phyloP scores from a whole-genome alignment of 2,113 vertebrate genomes.

The Ornithorhynchus anatinus region DNA sequence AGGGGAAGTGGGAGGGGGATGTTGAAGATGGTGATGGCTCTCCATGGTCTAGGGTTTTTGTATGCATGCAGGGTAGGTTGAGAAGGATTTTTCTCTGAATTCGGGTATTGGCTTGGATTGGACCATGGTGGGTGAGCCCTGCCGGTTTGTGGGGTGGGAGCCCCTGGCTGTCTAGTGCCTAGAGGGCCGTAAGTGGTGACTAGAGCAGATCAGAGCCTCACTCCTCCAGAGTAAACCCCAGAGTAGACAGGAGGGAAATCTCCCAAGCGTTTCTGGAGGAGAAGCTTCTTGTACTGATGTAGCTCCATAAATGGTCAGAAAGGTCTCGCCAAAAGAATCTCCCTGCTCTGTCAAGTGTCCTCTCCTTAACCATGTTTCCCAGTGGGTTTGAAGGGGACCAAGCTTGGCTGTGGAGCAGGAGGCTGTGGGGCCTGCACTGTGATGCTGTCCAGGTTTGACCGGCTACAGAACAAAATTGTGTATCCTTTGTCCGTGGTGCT shows the following conservation, averaged over 20 bases:
- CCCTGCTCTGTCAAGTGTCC: neutral
- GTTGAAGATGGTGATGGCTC: slow-evolving; percentile 5
- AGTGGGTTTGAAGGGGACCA: slow-evolving; percentile 87
- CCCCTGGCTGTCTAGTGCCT: no score
- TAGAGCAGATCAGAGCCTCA: no score
- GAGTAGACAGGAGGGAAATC: no score
- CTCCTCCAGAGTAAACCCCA: no score
- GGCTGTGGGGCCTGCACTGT: slow-evolving; percentile 90
- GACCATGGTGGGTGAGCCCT: no score
- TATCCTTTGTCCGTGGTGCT: slow-evolving; percentile 79
- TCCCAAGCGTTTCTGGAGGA: no score
- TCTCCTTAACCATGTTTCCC: slow-evolving; percentile 63
- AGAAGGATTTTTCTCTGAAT: neutral
- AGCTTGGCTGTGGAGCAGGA: slow-evolving; percentile 88
- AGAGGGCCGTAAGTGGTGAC: no score
- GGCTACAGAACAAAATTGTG: slow-evolving; percentile 68
- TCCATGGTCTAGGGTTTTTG: neutral
- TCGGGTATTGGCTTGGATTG: slow-evolving; percentile 59
- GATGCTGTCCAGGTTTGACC: slow-evolving; percentile 82
- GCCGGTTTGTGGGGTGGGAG: no score
- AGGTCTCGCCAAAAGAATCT: neutral
- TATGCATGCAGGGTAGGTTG: neutral
- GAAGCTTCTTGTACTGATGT: no score
- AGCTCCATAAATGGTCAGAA: no score
- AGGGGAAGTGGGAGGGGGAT: no score